Evolutionary conservation across 2,888 invertebrate genomes (phyloP).

Genomic region (Ephialtes manifestator): DNA sequence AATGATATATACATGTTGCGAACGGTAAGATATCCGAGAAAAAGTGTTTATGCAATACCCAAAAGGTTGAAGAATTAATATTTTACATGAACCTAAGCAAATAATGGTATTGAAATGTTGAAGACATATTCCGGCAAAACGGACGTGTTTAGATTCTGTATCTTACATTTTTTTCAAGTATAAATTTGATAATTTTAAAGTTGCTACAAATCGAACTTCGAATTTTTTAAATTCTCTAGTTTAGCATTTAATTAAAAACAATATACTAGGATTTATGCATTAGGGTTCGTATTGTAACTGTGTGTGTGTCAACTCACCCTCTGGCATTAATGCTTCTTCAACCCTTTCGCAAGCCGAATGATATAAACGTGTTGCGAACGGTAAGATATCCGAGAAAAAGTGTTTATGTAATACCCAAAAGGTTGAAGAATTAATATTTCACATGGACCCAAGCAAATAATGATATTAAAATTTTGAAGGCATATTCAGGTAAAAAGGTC

Average conservation of each 20-base stretch:
- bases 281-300: constrained; percentile 3
- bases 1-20: neutral
- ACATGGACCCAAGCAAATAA: neutral
- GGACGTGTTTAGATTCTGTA: neutral
- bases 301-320: constrained; percentile 9
- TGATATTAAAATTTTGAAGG: neutral
- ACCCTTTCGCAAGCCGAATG: neutral
- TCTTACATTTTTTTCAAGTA: no score
- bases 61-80: neutral
- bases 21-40: neutral
- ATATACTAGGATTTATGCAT: no score
- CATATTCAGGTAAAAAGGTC: neutral
- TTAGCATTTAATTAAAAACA: no score
- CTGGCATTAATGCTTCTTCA: constrained; percentile 8
- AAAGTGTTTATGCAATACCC: neutral
- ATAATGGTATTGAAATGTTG: neutral
- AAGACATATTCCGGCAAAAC: neutral
- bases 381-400: neutral
- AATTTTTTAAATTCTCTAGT: no score
- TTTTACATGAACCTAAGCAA: neutral
- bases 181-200: neutral
- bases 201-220: neutral
- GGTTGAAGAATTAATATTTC: neutral
- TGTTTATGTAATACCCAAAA: neutral
- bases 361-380: neutral